These are phyloP conservation scores for Casuarius casuarius DNA, from an alignment of 2,113 vertebrate species.

Conservation along the genomic window DNA sequence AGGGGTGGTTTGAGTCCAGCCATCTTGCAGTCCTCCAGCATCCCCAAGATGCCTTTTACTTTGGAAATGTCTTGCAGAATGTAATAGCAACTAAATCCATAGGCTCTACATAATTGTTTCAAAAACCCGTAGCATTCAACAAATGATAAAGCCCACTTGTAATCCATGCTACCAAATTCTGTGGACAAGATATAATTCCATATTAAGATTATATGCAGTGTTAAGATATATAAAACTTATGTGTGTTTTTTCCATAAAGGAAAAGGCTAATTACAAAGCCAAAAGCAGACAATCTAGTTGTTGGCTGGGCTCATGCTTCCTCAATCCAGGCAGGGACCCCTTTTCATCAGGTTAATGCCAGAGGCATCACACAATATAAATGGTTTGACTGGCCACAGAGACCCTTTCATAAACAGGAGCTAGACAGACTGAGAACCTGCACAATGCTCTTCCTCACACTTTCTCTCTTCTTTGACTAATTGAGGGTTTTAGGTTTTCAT, in stretches of 20 bases:
- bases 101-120: accelerated
- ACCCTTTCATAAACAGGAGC: accelerated
- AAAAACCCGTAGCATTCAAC: background rate
- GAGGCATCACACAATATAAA: background rate
- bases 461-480: background rate
- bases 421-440: background rate
- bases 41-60: background rate
- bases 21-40: background rate
- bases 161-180: background rate
- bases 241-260: background rate
- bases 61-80: background rate
- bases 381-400: background rate
- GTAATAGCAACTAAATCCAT: background rate
- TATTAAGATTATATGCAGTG: background rate
- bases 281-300: background rate
- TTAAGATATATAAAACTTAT: background rate
- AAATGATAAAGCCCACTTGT: background rate
- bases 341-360: background rate
- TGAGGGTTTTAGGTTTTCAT: background rate
- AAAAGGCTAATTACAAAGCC: background rate
- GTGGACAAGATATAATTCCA: background rate
- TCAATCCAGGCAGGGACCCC: background rate
- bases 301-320: background rate
- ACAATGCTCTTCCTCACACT: background rate
- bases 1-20: background rate